Conservation (phyloP, 2,113 vertebrate species). For the Clupea harengus region DNA sequence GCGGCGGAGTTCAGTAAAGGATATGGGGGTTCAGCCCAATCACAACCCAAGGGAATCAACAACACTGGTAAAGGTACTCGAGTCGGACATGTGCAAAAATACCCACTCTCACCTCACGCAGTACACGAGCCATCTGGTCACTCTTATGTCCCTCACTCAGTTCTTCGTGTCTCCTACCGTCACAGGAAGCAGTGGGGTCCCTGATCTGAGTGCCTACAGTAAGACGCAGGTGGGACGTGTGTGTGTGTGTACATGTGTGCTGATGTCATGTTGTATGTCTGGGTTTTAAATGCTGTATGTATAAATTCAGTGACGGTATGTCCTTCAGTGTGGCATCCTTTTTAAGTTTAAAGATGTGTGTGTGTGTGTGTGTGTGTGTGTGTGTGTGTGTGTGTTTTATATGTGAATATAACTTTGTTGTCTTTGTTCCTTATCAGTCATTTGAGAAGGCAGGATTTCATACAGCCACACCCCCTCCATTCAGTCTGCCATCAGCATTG, state of each 20-base stretch:
- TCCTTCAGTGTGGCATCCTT: too few relatives aligned
- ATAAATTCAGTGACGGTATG: too few relatives aligned
- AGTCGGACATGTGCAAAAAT: neutral
- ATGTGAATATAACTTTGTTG: neutral
- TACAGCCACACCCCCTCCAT: constrained; percentile 87
- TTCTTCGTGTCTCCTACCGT: neutral
- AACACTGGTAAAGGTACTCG: constrained; percentile 91
- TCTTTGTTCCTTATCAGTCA: constrained; percentile 63
- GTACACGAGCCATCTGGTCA: neutral
- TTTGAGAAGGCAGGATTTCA: constrained; percentile 99
- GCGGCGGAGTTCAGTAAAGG: constrained; percentile 92
- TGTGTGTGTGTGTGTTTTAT: neutral
- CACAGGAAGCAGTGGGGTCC: constrained; percentile 78
- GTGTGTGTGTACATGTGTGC: neutral
- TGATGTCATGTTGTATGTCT: neutral
- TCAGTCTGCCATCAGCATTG: constrained; percentile 90
- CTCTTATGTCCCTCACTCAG: neutral
- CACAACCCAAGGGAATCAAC: constrained; percentile 87
- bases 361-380: neutral
- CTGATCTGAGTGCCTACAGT: constrained; percentile 92
- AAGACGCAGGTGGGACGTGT: constrained; percentile 84
- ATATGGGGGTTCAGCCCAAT: constrained; percentile 88
- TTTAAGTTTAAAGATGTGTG: neutral
- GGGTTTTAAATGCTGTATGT: neutral
- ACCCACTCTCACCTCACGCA: neutral